A percentile compares a stretch with the other conserved stretches of the same genome.
Evolutionary conservation across 2,113 vertebrate species (phyloP).

Genomic region (Anas platyrhynchos): DNA sequence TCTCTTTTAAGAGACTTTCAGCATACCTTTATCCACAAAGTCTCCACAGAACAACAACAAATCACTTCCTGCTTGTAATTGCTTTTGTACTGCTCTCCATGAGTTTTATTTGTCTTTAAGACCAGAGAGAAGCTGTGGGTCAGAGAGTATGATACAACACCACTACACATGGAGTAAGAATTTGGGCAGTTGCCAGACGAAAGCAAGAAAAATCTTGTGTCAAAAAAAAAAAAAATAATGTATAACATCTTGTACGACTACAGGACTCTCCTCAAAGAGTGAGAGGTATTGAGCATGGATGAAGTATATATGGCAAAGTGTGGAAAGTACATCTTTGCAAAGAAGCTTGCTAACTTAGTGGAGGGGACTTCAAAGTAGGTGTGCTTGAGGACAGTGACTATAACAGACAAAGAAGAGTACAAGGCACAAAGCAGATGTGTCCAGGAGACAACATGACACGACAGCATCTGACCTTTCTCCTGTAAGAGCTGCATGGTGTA

Average conservation of each 20-base stretch:
- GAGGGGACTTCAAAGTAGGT: background rate
- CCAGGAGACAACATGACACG: background rate
- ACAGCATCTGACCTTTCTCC: background rate
- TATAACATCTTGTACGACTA: background rate
- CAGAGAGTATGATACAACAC: background rate
- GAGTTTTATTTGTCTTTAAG: background rate
- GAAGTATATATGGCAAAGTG: background rate
- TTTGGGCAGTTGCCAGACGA: background rate
- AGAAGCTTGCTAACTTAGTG: background rate
- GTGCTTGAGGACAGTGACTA: background rate
- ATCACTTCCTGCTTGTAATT: background rate
- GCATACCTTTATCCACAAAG: background rate
- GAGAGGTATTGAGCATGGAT: background rate
- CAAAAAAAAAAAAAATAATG: background rate
- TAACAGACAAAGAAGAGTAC: background rate
- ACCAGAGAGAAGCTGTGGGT: background rate
- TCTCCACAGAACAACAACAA: background rate
- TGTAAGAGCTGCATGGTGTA: background rate
- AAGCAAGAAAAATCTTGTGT: background rate
- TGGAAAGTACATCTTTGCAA: background rate
- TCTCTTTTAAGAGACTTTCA: background rate
- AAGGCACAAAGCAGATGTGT: background rate
- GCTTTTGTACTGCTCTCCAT: background rate
- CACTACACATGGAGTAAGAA: background rate
- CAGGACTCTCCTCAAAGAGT: background rate